Evolutionary conservation across 2,888 invertebrate genomes (phyloP).

Genomic region (Ochlodes sylvanus): DNA sequence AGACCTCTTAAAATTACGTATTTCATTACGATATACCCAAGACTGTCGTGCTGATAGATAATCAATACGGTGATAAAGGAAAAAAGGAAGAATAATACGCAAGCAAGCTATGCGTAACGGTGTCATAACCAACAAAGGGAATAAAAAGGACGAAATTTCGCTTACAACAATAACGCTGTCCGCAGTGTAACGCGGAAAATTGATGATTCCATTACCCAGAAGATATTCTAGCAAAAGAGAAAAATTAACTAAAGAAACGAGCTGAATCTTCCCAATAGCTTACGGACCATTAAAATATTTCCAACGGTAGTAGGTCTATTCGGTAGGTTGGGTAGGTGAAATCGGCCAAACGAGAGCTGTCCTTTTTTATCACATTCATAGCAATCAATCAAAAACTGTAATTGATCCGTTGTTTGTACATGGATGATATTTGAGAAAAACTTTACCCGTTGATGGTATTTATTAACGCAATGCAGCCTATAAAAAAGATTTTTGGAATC

Average conservation of each 20-base stretch:
- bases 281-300: background rate
- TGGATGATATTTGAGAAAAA: too few relatives aligned
- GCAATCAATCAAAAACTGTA: too few relatives aligned
- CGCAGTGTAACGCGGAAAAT: conserved; percentile 29
- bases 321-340: background rate
- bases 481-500: too few relatives aligned
- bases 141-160: conserved; percentile 31
- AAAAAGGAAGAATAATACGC: conserved; percentile 18
- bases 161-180: conserved; percentile 29
- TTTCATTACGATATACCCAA: background rate
- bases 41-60: background rate
- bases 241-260: conserved; percentile 10
- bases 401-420: too few relatives aligned
- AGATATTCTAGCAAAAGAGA: conserved; percentile 20
- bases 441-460: too few relatives aligned
- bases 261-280: background rate
- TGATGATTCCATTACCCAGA: conserved; percentile 30
- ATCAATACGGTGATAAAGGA: conserved; percentile 5
- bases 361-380: too few relatives aligned
- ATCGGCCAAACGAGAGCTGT: background rate
- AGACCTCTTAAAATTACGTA: too few relatives aligned
- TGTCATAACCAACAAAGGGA: conserved; percentile 28
- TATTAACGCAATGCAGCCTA: too few relatives aligned
- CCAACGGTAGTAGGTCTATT: too few relatives aligned
- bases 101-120: conserved; percentile 16